These are phyloP conservation scores for Odontocolon sp. DNA, from an alignment of 2,888 invertebrate species.

Conservation along the genomic window DNA sequence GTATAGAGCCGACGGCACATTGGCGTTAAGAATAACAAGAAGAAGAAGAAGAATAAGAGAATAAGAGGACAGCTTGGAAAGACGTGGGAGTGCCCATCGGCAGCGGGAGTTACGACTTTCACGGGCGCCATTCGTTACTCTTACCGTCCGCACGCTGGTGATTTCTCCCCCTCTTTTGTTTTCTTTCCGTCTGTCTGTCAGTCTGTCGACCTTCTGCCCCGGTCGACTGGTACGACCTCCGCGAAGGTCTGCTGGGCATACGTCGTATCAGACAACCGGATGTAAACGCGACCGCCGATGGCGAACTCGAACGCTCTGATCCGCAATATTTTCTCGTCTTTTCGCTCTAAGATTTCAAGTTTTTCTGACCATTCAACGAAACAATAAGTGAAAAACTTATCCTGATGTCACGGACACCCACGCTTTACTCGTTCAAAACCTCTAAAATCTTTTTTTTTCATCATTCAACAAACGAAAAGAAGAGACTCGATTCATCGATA, in stretches of 20 bases:
- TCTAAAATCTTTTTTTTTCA: conserved; percentile 10
- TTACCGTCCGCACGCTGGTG: conserved; percentile 62
- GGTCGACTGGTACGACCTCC: conserved; percentile 54
- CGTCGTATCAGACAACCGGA: conserved; percentile 56
- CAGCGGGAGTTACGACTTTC: conserved; percentile 72
- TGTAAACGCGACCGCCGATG: conserved; percentile 41
- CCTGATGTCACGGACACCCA: conserved; percentile 51
- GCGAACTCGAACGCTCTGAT: conserved; percentile 15
- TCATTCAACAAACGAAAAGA: not conserved
- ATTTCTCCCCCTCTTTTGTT: conserved; percentile 26
- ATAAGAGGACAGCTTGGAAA: conserved; percentile 57
- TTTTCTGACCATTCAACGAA: conserved; percentile 8
- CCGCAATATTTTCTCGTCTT: not conserved
- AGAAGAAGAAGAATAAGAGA: conserved; percentile 23
- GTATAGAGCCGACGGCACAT: conserved; percentile 26
- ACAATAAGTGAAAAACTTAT: conserved; percentile 5
- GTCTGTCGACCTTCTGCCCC: conserved; percentile 58
- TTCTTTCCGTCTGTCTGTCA: conserved; percentile 29
- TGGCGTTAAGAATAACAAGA: conserved; percentile 6
- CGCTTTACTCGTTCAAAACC: conserved; percentile 13
- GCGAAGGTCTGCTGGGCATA: conserved; percentile 48
- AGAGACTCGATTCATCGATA: conserved; percentile 42
- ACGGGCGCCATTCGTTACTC: conserved; percentile 72
- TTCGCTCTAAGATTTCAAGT: conserved; percentile 26
- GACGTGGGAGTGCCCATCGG: conserved; percentile 74